A percentile compares a stretch with the other conserved stretches of the same genome.
Evolutionary conservation across 2,113 vertebrate genomes (phyloP).

Genomic region (Harpagus bidentatus): DNA sequence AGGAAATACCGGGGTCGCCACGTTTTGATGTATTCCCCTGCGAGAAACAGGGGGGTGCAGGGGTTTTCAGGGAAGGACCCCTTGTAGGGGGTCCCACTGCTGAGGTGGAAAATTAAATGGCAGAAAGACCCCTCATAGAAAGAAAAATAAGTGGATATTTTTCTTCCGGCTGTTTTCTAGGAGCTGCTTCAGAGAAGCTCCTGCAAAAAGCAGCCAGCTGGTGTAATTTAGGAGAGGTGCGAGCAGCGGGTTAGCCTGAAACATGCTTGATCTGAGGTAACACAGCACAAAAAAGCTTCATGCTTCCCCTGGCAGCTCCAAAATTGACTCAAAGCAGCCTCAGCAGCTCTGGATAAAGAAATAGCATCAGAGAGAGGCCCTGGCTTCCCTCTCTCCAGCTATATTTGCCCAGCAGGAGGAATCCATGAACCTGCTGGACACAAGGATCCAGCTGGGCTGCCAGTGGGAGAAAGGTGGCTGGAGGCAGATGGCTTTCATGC

Average conservation of each 20-base stretch:
- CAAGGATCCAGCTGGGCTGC: neutral
- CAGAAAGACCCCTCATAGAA: neutral
- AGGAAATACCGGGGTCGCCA: constrained; percentile 95
- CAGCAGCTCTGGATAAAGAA: neutral
- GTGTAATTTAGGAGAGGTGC: neutral
- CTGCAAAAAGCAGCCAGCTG: neutral
- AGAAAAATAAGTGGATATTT: neutral
- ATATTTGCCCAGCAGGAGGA: neutral
- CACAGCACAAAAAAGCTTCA: neutral
- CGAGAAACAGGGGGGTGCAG: neutral
- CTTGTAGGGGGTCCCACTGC: rapidly evolving
- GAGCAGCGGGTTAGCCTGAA: neutral
- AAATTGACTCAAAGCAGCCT: neutral
- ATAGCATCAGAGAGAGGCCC: neutral
- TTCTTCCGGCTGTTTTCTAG: neutral
- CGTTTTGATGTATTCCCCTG: constrained; percentile 96
- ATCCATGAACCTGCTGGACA: neutral
- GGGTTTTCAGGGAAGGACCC: too few species aligned
- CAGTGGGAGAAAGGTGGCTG: neutral
- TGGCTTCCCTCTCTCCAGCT: neutral
- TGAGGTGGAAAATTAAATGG: neutral
- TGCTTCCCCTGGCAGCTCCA: neutral
- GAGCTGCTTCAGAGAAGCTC: neutral
- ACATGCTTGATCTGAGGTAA: neutral
- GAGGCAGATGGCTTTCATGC: neutral